Conservation (phyloP, 2,797 vertebrate genomes). For the Limosa lapponica region DNA sequence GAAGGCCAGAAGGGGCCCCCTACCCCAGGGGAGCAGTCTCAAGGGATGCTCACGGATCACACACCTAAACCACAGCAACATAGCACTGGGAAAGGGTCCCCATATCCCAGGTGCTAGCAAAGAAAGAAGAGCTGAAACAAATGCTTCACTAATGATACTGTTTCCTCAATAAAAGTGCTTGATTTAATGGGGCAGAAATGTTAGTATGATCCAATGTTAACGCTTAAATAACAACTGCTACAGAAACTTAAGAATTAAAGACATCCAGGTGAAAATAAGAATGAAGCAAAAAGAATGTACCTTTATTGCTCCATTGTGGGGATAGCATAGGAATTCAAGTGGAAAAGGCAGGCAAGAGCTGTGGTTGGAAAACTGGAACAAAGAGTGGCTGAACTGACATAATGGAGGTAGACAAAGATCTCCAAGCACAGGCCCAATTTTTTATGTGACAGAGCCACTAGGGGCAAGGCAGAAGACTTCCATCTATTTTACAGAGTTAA, state of each 20-base stretch:
- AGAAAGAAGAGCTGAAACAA: neutral
- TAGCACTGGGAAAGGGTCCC: neutral
- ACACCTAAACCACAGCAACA: neutral
- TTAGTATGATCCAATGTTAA: neutral
- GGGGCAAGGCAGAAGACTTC: neutral
- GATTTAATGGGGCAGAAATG: neutral
- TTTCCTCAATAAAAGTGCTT: neutral
- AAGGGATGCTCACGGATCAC: accelerated
- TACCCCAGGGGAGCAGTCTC: neutral
- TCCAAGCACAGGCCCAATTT: neutral
- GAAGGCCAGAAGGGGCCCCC: neutral
- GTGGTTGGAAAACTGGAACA: neutral
- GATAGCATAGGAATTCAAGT: neutral
- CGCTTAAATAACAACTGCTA: neutral
- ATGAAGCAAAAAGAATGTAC: neutral
- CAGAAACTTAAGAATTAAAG: neutral
- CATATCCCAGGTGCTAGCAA: neutral
- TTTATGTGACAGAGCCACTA: neutral
- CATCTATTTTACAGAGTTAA: neutral
- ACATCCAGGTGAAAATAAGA: neutral
- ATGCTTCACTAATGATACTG: neutral
- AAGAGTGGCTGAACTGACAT: neutral
- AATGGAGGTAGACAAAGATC: neutral
- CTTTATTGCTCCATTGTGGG: neutral
- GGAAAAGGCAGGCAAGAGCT: neutral